Conservation (phyloP, 2,113 vertebrate genomes). For the Pituophis catenifer region DNA sequence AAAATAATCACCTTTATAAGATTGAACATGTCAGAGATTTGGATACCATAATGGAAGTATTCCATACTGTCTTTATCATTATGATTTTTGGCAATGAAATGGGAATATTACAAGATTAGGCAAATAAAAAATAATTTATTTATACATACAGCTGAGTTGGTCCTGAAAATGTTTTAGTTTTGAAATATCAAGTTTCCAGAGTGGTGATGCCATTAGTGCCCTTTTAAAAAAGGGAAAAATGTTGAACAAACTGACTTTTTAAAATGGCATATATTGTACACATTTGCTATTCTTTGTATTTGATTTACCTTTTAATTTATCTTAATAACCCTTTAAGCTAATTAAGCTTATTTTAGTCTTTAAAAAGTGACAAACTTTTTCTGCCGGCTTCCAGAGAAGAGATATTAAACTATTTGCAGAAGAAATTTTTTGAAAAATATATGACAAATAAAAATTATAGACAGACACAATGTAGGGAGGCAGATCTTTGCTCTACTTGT, state of each 20-base stretch:
- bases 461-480: neutral
- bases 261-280: neutral
- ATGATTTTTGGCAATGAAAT: constrained; percentile 9
- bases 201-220: neutral
- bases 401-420: neutral
- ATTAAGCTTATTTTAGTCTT: neutral
- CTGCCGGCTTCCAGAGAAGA: neutral
- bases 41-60: neutral
- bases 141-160: neutral
- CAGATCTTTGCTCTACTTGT: neutral
- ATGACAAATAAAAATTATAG: neutral
- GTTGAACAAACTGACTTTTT: neutral
- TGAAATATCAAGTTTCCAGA: neutral
- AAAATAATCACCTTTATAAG: constrained; percentile 50
- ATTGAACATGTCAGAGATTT: constrained; percentile 28
- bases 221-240: neutral
- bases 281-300: neutral
- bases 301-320: neutral
- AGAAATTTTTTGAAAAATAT: neutral
- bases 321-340: neutral
- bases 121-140: neutral
- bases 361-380: neutral
- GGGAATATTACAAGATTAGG: neutral
- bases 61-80: neutral
- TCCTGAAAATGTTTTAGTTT: neutral